These are phyloP conservation scores for Carcharodon carcharias DNA, from an alignment of 2,797 vertebrate genomes.

Conservation along the genomic window DNA sequence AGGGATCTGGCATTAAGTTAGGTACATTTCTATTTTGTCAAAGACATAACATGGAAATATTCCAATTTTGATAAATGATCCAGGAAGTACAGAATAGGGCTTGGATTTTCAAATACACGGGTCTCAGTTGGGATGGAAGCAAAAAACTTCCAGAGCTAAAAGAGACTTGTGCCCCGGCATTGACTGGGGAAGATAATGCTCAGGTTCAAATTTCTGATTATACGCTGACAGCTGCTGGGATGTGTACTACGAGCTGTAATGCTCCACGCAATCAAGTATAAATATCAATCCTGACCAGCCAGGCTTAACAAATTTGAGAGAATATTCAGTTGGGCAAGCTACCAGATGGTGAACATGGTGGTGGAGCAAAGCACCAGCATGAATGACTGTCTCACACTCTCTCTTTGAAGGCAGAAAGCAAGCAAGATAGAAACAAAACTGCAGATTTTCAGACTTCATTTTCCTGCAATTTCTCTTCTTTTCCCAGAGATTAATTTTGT, in stretches of 20 bases:
- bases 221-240: not conserved
- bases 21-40: not conserved
- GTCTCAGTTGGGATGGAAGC: not conserved
- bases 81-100: too few species aligned
- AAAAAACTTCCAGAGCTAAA: not conserved
- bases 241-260: not conserved
- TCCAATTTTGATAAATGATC: not conserved
- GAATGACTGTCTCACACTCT: not conserved
- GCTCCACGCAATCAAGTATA: not conserved
- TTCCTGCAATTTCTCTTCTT: not conserved
- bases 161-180: not conserved
- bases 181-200: not conserved
- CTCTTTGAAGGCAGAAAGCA: not conserved
- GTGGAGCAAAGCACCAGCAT: not conserved
- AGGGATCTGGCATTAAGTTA: not conserved
- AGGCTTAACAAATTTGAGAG: not conserved
- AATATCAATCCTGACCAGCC: not conserved
- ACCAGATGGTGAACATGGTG: not conserved
- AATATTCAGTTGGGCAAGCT: not conserved
- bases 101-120: not conserved
- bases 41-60: not conserved
- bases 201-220: not conserved
- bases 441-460: not conserved
- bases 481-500: not conserved
- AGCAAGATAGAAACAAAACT: not conserved